phyloP scores from a whole-genome alignment of 2,888 invertebrate genomes.

The Ectemnius lituratus region DNA sequence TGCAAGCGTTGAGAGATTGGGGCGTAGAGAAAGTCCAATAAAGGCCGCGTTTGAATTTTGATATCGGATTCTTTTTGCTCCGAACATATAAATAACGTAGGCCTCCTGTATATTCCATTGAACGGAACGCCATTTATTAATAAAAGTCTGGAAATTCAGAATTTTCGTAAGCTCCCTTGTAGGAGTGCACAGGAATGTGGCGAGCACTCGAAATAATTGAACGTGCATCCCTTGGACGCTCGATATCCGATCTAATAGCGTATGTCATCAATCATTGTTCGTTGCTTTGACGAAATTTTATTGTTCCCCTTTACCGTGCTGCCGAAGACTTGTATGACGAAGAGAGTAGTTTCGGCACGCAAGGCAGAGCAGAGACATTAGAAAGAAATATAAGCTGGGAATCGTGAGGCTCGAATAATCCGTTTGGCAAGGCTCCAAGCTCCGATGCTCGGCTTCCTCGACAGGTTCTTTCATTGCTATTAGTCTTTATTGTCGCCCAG shows the following conservation, averaged over 20 bases:
- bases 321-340: no score
- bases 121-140: not conserved
- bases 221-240: constrained; percentile 4
- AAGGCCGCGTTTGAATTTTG: not conserved
- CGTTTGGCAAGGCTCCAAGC: not conserved
- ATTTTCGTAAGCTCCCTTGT: constrained; percentile 16
- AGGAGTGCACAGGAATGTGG: constrained; percentile 5
- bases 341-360: no score
- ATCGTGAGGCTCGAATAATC: constrained; percentile 1
- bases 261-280: no score
- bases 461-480: not conserved
- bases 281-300: no score
- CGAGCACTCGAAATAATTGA: constrained; percentile 33
- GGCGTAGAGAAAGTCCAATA: no score
- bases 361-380: no score
- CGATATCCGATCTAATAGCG: no score
- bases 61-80: not conserved
- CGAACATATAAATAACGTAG: constrained; percentile 20
- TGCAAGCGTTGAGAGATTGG: no score
- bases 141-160: constrained; percentile 14
- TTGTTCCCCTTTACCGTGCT: no score
- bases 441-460: constrained; percentile 1
- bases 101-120: not conserved
- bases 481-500: constrained; percentile 2
- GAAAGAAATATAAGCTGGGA: not conserved